Evolutionary conservation across 1,140 invertebrate genomes (phyloP).

Genomic region (Aphelenchoides fujianensis): DNA sequence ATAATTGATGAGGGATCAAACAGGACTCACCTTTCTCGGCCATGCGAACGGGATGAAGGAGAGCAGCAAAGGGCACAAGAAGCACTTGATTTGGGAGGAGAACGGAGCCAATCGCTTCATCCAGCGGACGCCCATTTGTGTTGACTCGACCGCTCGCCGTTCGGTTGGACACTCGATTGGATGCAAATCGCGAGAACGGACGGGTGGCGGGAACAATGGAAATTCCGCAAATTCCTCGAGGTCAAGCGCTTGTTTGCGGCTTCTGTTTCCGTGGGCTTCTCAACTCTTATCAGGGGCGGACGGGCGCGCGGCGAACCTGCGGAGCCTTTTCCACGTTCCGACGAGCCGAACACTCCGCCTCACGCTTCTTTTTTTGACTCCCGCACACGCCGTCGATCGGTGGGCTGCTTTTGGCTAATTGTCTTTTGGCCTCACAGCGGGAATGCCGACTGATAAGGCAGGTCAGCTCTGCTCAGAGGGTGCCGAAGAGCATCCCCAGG

Average conservation of each 20-base stretch:
- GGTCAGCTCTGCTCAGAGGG: no score
- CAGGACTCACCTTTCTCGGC: constrained; percentile 17
- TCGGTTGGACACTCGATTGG: neutral
- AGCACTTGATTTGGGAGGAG: neutral
- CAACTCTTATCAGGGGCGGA: neutral
- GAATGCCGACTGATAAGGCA: no score
- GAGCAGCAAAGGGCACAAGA: constrained; percentile 2
- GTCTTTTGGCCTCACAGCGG: no score
- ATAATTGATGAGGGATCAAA: neutral
- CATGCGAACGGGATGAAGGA: neutral
- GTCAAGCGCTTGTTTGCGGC: neutral
- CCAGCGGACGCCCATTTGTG: neutral
- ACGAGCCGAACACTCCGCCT: neutral
- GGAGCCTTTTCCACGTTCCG: neutral
- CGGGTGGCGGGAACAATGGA: neutral
- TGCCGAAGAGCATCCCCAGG: no score
- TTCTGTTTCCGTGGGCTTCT: constrained; percentile 2
- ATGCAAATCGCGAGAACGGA: neutral
- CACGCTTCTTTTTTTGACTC: no score
- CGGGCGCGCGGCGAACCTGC: neutral
- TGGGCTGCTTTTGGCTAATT: no score
- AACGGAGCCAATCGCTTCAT: neutral
- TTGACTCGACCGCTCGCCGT: neutral
- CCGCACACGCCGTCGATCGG: no score
- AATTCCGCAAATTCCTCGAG: constrained; percentile 9